A percentile compares a stretch with the other conserved stretches of the same genome.
Conservation (phyloP, 2,888 invertebrate genomes). For the Sarcophaga carnaria region DNA sequence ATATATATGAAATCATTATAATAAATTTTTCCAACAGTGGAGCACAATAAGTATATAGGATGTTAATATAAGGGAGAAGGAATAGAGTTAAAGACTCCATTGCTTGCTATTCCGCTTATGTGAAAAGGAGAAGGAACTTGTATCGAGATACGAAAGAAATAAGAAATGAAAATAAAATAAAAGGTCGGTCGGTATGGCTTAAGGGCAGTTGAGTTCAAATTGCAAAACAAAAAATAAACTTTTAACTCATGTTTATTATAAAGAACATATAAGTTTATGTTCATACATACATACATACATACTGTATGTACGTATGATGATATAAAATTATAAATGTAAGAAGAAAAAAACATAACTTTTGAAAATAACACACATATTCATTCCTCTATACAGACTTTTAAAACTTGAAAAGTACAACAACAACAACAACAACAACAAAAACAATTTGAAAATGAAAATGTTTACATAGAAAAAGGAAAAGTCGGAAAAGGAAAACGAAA, state of each 20-base stretch:
- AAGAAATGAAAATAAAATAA: conserved; percentile 31
- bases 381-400: not conserved
- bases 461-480: not conserved
- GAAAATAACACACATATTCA: conserved; percentile 4
- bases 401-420: not conserved
- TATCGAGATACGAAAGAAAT: not conserved
- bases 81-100: not conserved
- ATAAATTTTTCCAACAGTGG: conserved; percentile 15
- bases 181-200: conserved; percentile 62
- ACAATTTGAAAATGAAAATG: conserved; percentile 44
- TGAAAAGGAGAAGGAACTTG: conserved; percentile 31
- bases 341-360: conserved; percentile 10
- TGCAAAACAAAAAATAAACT: conserved; percentile 62
- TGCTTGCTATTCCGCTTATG: not conserved
- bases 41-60: not conserved
- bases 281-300: conserved; percentile 29
- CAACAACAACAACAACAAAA: not conserved
- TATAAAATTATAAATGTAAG: not conserved
- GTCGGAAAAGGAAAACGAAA: conserved; percentile 16
- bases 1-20: conserved; percentile 46
- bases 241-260: conserved; percentile 63
- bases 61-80: not conserved
- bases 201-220: conserved; percentile 66
- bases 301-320: not conserved
- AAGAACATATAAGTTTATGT: conserved; percentile 25